Percentiles rank a stretch among this genome's conserved stretches.
Conservation (phyloP, 2,797 vertebrate species). For the Paguma larvata region DNA sequence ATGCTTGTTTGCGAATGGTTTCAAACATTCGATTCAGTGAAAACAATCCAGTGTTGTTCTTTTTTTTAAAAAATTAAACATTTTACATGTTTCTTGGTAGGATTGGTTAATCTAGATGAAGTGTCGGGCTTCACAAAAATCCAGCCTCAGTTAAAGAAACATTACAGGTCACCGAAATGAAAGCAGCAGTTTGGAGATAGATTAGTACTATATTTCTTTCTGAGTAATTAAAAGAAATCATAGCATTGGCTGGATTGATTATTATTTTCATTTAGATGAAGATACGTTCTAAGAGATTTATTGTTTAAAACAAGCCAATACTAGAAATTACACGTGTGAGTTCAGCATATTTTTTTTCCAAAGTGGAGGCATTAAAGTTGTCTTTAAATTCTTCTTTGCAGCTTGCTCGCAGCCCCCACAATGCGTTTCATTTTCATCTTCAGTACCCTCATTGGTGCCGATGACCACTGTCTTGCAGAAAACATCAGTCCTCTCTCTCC, state of each 20-base stretch:
- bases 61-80: not conserved
- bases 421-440: not conserved
- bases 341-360: not conserved
- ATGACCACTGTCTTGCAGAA: not conserved
- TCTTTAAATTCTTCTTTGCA: slow-evolving; percentile 14
- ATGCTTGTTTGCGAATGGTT: not conserved
- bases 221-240: not conserved
- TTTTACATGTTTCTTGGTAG: not conserved
- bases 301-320: not conserved
- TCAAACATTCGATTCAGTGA: not conserved
- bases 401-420: not conserved
- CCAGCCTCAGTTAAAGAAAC: not conserved
- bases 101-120: not conserved
- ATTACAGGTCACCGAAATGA: not conserved
- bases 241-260: not conserved
- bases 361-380: not conserved
- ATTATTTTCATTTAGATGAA: slow-evolving; percentile 44
- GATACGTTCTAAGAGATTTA: not conserved
- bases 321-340: not conserved
- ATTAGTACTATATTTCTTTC: not conserved
- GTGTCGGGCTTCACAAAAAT: not conserved
- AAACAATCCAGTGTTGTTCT: not conserved
- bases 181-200: not conserved
- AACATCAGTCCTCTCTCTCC: not conserved
- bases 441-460: not conserved